Base-by-base conservation (phyloP, 2,888 invertebrate genomes). In the Aethes cnicana region DNA sequence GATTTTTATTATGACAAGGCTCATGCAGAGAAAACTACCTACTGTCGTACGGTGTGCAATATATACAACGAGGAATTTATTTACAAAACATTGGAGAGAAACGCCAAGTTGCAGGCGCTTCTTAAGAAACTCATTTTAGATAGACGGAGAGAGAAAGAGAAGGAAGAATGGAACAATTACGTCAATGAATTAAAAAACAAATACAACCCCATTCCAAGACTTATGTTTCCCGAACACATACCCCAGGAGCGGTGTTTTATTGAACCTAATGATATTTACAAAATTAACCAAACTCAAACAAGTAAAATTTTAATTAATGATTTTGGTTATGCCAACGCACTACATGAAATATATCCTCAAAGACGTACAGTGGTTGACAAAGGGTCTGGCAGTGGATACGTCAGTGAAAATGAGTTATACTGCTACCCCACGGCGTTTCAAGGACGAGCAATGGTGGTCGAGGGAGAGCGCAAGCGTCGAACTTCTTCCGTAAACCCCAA, bases 181-280 rank as follows among this genome's bases (percentile, higher is more conserved):
- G 78, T 87, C n/a, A 78, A 80, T 30, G 64, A 74, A 25, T 62
- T 84, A 23, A 79, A 75, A 54, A 75, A 67, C 47, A 84, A 74
- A 59, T 75, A 82, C 41, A 48, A 44, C 47, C 9, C 55, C 9
- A 33, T 57, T 2, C 36, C 47, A 8, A 23, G 36, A 9, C 20
- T 33, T 0, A 44, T 46, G 16, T 36, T 55, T 44, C 35, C 44
- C 2, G 59, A 56, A n/a, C 54, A 58, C 16, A 53, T 50, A n/a
- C 50, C 55, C 5, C 55, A 12, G 21, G 43, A 12, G 11, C 12
- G 5, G 5, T 7, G 54, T 1, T 41, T 56, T 11, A 41, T 62
- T 12, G 61, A 68, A 36, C 54, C 61, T 16, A 64, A 75, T 25
- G 64, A 78, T 48, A 68, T 54, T 42, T 66, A 62, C 42, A 64